A percentile compares a stretch with the other conserved stretches of the same genome.
Conservation (phyloP, 2,113 vertebrate species). For the Tyto alba region DNA sequence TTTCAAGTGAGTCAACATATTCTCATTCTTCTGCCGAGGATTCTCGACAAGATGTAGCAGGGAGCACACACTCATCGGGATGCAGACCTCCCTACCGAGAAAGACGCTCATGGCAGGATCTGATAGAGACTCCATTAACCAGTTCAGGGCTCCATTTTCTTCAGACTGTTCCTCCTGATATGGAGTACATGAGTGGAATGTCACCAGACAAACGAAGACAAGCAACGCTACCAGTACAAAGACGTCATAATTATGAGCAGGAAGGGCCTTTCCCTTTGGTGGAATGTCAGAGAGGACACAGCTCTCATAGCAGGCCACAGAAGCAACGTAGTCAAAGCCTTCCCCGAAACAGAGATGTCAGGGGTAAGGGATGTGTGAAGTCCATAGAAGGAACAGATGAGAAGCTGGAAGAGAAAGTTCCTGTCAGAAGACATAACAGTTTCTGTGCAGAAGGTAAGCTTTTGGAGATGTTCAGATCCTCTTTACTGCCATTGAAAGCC, state of each 20-base stretch:
- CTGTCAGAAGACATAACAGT: conserved; percentile 65
- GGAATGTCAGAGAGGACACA: conserved; percentile 74
- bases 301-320: conserved; percentile 72
- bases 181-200: conserved; percentile 62
- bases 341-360: conserved; percentile 80
- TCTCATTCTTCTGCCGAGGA: conserved; percentile 84
- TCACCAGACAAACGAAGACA: conserved; percentile 81
- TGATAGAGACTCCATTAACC: conserved; percentile 81
- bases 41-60: conserved; percentile 61
- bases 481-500: neutral
- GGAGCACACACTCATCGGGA: conserved; percentile 73
- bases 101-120: conserved; percentile 84
- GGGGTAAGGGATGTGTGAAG: conserved; percentile 32
- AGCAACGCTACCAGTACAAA: conserved; percentile 79
- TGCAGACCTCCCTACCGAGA: conserved; percentile 81
- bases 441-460: conserved; percentile 65
- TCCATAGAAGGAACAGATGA: conserved; percentile 73
- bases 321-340: conserved; percentile 89
- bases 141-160: conserved; percentile 89
- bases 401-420: conserved; percentile 73
- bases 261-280: conserved; percentile 88
- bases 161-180: conserved; percentile 79
- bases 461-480: neutral
- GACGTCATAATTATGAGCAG: conserved; percentile 76
- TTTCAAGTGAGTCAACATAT: conserved; percentile 87